A percentile compares a stretch with the other conserved stretches of the same genome.
These are phyloP conservation scores for Lepidurus couesii DNA, from an alignment of 1,140 invertebrate genomes.

Conservation along the genomic window DNA sequence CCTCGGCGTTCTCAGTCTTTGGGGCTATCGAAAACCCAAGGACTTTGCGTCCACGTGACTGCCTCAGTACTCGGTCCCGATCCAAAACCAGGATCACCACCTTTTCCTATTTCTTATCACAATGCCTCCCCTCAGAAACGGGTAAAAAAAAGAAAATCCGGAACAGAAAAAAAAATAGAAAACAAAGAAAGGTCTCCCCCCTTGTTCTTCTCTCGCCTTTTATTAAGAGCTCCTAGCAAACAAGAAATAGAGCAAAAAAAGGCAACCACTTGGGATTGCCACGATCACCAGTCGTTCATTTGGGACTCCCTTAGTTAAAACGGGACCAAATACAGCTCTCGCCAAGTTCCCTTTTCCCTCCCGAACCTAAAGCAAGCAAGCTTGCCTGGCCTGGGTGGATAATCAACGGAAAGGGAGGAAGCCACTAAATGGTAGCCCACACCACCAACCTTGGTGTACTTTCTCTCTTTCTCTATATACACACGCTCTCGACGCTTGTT, in stretches of 20 bases:
- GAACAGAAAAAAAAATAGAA: neutral
- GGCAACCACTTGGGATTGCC: conserved; percentile 13
- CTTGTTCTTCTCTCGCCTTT: neutral
- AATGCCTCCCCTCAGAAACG: neutral
- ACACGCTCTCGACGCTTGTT: neutral
- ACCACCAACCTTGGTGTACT: neutral
- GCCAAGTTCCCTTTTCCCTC: neutral
- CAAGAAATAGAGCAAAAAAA: neutral
- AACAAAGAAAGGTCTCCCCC: neutral
- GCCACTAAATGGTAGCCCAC: neutral
- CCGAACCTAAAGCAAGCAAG: neutral
- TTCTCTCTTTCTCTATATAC: neutral
- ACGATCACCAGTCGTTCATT: conserved; percentile 12
- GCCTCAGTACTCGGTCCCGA: neutral
- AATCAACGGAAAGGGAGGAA: conserved; percentile 13
- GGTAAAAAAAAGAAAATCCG: neutral
- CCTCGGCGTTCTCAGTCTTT: neutral
- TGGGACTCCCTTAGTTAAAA: conserved; percentile 22
- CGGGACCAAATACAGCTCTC: neutral
- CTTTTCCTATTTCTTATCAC: neutral
- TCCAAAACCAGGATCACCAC: neutral
- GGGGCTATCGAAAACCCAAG: neutral
- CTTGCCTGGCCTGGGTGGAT: neutral
- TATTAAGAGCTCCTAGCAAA: neutral
- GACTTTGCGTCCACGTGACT: neutral